Evolutionary conservation across 1,140 invertebrate species (phyloP).

Genomic region (Pinna nobilis): DNA sequence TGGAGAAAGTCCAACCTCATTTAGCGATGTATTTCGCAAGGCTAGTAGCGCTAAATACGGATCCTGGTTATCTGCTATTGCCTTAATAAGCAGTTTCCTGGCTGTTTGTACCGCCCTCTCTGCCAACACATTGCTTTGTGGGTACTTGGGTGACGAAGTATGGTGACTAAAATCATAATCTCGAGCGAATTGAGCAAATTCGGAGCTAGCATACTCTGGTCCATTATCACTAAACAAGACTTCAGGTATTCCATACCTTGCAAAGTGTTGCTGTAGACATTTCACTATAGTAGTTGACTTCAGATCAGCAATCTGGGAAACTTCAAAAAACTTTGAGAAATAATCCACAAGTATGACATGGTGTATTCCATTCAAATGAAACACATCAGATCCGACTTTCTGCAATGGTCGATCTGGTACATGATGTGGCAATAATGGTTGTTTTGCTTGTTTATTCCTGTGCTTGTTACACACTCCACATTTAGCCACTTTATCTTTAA

Average conservation of each 20-base stretch:
- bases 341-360: constrained; percentile 20
- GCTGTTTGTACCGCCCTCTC: no score
- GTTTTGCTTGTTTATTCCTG: constrained; percentile 11
- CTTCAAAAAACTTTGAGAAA: constrained; percentile 1
- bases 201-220: constrained; percentile 1
- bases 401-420: constrained; percentile 19
- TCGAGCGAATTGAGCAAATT: constrained; percentile 4
- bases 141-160: constrained; percentile 5
- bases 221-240: constrained; percentile 2
- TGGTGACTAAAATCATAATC: constrained; percentile 5
- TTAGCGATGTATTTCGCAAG: no score
- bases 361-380: neutral
- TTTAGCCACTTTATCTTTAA: constrained; percentile 30
- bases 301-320: neutral
- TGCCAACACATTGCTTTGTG: no score
- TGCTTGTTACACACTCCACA: constrained; percentile 12
- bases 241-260: constrained; percentile 17
- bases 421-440: constrained; percentile 5
- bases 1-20: no score
- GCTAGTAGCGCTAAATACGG: no score
- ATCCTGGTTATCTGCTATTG: no score
- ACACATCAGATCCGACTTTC: constrained; percentile 23
- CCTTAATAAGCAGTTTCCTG: no score
- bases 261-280: neutral
- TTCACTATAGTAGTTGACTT: neutral